phyloP scores from a whole-genome alignment of 1,140 invertebrate species.

The Asbolus verrucosus region DNA sequence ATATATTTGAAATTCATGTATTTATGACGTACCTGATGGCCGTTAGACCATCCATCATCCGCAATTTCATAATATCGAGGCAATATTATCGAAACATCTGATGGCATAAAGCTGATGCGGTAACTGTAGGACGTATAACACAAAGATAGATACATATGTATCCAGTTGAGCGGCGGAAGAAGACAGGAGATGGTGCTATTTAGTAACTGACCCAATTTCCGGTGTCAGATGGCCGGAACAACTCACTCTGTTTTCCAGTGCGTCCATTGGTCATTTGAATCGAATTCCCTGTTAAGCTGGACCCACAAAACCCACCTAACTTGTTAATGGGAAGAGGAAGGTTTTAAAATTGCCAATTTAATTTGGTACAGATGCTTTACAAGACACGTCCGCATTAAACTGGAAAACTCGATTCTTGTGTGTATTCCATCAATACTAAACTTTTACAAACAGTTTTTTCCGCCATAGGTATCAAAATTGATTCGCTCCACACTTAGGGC shows the following conservation, averaged over 20 bases:
- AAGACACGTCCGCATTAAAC: slow-evolving; percentile 1
- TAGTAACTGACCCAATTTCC: slow-evolving; percentile 60
- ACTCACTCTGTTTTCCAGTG: slow-evolving; percentile 57
- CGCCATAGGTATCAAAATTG: slow-evolving; percentile 2
- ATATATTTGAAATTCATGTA: neutral
- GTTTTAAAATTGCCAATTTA: slow-evolving; percentile 27
- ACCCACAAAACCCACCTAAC: slow-evolving; percentile 24
- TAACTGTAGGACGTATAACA: slow-evolving; percentile 21
- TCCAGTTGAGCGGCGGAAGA: slow-evolving; percentile 51
- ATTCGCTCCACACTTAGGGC: slow-evolving; percentile 9
- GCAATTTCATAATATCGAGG: slow-evolving; percentile 20
- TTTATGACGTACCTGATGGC: neutral
- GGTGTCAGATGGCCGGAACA: slow-evolving; percentile 58
- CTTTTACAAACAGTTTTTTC: neutral
- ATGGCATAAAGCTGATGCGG: slow-evolving; percentile 15
- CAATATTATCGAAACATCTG: slow-evolving; percentile 7
- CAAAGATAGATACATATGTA: slow-evolving; percentile 49
- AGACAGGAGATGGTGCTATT: slow-evolving; percentile 56
- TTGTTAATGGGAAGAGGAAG: slow-evolving; percentile 33
- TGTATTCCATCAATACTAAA: neutral
- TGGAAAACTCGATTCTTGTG: neutral
- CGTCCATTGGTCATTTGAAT: slow-evolving; percentile 56
- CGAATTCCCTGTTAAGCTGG: slow-evolving; percentile 34
- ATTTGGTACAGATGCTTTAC: slow-evolving; percentile 35
- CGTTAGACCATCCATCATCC: slow-evolving; percentile 24